These are phyloP conservation scores for Mesaphorura yosii DNA, from an alignment of 1,140 invertebrate genomes.

Conservation along the genomic window DNA sequence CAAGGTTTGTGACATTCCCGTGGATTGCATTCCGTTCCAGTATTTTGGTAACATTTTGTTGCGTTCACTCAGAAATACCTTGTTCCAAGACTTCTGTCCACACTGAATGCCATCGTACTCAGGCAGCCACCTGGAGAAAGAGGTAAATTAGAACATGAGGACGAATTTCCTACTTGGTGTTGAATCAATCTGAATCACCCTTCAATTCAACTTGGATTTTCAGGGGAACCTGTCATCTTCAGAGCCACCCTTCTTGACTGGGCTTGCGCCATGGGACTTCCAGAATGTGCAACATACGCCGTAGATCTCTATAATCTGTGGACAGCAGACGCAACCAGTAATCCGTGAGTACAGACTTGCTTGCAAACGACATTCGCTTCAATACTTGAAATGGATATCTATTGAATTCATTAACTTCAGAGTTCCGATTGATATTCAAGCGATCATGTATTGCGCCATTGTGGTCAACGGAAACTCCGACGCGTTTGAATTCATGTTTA, in stretches of 20 bases:
- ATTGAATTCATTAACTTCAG: background rate
- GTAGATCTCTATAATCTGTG: slow-evolving; percentile 4
- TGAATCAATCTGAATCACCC: too few species aligned
- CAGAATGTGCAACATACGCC: slow-evolving; percentile 9
- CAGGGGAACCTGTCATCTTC: slow-evolving; percentile 4
- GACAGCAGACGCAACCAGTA: slow-evolving; percentile 6
- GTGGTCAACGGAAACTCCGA: background rate
- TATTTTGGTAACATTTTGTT: background rate
- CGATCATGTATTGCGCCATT: background rate
- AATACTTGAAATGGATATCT: background rate
- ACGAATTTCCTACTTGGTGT: too few species aligned
- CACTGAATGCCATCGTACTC: slow-evolving; percentile 7
- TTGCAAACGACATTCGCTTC: too few species aligned
- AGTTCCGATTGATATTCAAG: background rate
- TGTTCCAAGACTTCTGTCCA: slow-evolving; percentile 9
- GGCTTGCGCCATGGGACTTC: slow-evolving; percentile 14
- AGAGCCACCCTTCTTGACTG: slow-evolving; percentile 15
- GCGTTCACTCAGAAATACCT: slow-evolving; percentile 10
- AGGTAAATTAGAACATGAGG: too few species aligned
- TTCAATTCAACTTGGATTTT: too few species aligned
- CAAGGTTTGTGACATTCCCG: background rate
- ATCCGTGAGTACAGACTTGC: background rate
- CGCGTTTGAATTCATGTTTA: background rate
- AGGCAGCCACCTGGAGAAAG: slow-evolving; percentile 10
- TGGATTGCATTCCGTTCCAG: background rate